Evolutionary conservation across 2,797 vertebrate genomes (phyloP).

Genomic region (Adrianichthys oophorus): DNA sequence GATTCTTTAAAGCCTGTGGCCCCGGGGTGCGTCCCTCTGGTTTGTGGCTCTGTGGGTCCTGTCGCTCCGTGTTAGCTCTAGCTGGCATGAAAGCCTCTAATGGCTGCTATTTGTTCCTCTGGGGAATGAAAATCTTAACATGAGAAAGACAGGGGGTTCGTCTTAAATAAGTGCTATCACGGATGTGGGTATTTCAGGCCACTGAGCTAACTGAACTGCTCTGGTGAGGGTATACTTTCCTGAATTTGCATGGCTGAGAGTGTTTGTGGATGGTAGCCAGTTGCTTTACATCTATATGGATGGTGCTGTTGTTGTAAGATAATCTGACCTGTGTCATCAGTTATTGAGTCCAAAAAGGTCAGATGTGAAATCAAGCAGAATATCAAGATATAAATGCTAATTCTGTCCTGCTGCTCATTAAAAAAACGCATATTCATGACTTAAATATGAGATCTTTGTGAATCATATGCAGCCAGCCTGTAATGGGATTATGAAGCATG

Average conservation of each 20-base stretch:
- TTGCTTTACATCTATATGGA: conserved; percentile 15
- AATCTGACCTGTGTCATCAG: conserved; percentile 15
- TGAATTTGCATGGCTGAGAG: background rate
- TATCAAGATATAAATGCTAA: conserved; percentile 1
- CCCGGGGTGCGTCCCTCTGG: conserved; percentile 45
- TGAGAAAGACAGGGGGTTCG: conserved; percentile 31
- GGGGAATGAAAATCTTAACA: conserved; percentile 25
- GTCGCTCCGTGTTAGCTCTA: conserved; percentile 47
- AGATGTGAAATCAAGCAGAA: conserved; percentile 29
- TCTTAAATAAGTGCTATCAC: conserved; percentile 28
- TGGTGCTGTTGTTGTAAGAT: conserved; percentile 10
- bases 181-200: conserved; percentile 8
- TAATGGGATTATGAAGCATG: conserved; percentile 3
- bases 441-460: background rate
- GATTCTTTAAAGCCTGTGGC: conserved; percentile 49
- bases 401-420: conserved; percentile 10
- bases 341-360: conserved; percentile 12
- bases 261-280: conserved; percentile 22
- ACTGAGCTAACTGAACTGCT: background rate
- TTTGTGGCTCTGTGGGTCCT: conserved; percentile 47
- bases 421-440: conserved; percentile 4
- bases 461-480: background rate
- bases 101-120: conserved; percentile 42
- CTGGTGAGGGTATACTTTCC: background rate
- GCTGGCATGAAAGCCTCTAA: conserved; percentile 59